Percentiles rank a stretch among this genome's conserved stretches.
Evolutionary conservation across 2,888 invertebrate species (phyloP).

Genomic region (Trachelus stipa): DNA sequence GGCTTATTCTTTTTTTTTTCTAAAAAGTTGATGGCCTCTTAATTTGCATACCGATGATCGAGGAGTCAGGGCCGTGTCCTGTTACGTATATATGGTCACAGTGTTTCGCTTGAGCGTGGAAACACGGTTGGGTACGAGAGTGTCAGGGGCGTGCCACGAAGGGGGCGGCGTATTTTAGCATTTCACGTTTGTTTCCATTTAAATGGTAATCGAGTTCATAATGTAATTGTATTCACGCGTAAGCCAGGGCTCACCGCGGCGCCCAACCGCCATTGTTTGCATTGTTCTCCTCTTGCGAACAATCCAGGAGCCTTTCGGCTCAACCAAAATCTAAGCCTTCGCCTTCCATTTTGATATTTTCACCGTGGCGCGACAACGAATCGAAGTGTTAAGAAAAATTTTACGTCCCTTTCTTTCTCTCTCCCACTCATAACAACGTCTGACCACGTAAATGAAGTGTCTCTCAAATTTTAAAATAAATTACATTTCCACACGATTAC

Average conservation of each 20-base stretch:
- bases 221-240: constrained; percentile 66
- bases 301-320: constrained; percentile 55
- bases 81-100: constrained; percentile 21
- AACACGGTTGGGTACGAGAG: neutral
- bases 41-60: constrained; percentile 51
- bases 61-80: constrained; percentile 34
- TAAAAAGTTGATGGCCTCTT: constrained; percentile 5
- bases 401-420: constrained; percentile 13
- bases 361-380: neutral
- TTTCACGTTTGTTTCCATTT: constrained; percentile 67
- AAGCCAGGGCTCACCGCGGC: constrained; percentile 61
- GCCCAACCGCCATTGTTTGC: constrained; percentile 58
- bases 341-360: constrained; percentile 26
- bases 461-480: neutral
- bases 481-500: neutral
- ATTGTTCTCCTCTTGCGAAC: constrained; percentile 56
- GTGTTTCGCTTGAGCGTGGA: neutral
- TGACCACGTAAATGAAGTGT: neutral
- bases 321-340: constrained; percentile 54
- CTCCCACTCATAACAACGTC: neutral
- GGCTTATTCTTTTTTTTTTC: neutral
- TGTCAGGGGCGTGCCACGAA: constrained; percentile 6
- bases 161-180: constrained; percentile 59
- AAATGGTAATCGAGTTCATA: constrained; percentile 67
- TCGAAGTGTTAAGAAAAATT: neutral